Base-by-base conservation (phyloP, 2,888 invertebrate genomes). In the Smittia sp. region DNA sequence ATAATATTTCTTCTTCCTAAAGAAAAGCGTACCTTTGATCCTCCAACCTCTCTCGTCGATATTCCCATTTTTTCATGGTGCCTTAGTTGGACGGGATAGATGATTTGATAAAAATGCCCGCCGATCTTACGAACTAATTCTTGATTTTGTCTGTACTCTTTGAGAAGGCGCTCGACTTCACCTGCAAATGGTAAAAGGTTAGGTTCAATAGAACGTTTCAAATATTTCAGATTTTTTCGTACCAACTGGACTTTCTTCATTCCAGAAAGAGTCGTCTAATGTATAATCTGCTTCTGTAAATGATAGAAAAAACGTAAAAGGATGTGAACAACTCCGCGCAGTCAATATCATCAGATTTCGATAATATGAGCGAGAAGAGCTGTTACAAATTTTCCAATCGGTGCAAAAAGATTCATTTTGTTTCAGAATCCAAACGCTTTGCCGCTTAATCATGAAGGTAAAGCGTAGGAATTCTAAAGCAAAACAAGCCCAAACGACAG, bases 371-470 rank as follows among this genome's bases (percentile, higher is more conserved):
- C 2, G 46, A 46, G 2, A 46, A 46, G n/a, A 46, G 46, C 11
- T 13, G 15, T 18, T 6, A 9, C 15, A 18, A 18, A 68, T 66
- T 25, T 66, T 6, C 3, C 20, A 22, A 22, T 7, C 24, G 20
- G 9, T 58, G 24, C 58, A 58, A 2, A 20, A 22, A 20, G 58
- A 58, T 58, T 79, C 80, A 85, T 86, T 89, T 85, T 83, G 93
- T 92, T 92, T 92, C 91, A 93, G 93, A 93, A 93, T 92, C 92
- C 93, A 91, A 92, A 93, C 93, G 93, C 93, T 93, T 93, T 93
- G 90, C 93, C 92, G 86, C 82, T 77, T 78, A 79, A 82, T 83
- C 24, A 80, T 83, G 83, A 89, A 90, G 92, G 93, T 93, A 93
- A 93, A 93, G 93, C 93, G 93, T 93, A 93, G 92, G 93, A 93